Base-by-base conservation (phyloP, 2,888 invertebrate genomes). In the Dorcus parallelipipedus region DNA sequence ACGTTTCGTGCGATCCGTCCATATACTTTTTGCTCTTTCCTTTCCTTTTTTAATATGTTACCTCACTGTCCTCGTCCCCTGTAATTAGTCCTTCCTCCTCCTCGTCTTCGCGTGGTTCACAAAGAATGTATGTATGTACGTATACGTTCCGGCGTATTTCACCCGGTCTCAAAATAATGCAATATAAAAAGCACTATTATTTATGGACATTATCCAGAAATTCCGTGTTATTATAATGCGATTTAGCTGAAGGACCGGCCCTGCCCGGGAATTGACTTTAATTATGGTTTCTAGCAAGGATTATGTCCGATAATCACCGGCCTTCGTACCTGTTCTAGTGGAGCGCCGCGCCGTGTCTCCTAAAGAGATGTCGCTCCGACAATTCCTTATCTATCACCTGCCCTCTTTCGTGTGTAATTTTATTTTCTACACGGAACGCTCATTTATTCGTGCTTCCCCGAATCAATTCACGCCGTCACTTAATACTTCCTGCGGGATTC, bases 201-300 rank as follows among this genome's bases (percentile, higher is more conserved):
- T 65, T 64, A 63, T 62, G 62, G 61, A 64, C 65, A 61, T 65
- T 63, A 65, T 65, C 62, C 57, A 56, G 55, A 64, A 63, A 64
- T 65, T 65, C 57, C 58, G 61, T 65, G 61, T 64, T 65, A 65
- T 65, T 65, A 65, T 65, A 65, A 65, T 61, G 65, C 62, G 58
- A 65, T 65, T 65, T 65, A 55, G 65, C 59, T 52, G 50, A 52
- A 51, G 54, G 59, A 61, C 60, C 54, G 54, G 63, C 56, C 57
- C 49, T 55, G 56, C 57, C 56, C 57, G 55, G 60, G 62, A 63
- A 63, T 64, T 45, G 62, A 51, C 64, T 64, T 63, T 64, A 65
- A 64, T 65, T 64, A 64, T 60, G 62, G 62, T 64, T 63, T 64
- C 64, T 64, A 64, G 61, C 52, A 51, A 57, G 60, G 56, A 64